Conservation (phyloP, 2,888 invertebrate species). For the Oconnorella tubifera region DNA sequence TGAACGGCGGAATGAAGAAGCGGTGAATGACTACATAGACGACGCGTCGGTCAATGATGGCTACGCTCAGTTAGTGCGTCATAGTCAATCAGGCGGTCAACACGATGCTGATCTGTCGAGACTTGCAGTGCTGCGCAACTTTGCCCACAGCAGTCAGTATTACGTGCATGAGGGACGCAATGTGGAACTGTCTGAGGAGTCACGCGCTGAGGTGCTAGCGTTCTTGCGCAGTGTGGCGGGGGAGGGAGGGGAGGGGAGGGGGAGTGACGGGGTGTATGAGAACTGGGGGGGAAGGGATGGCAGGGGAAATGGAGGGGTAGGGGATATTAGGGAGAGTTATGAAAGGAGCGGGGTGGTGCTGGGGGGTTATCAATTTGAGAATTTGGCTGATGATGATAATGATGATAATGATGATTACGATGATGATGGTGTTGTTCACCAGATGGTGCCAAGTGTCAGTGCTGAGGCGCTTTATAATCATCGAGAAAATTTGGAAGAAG, state of each 20-base stretch:
- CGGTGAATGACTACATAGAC: not conserved
- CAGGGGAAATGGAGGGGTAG: not conserved
- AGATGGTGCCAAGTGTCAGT: not conserved
- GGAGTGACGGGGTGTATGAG: too few relatives aligned
- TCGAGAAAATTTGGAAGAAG: too few relatives aligned
- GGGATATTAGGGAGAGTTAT: too few relatives aligned
- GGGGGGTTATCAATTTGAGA: too few relatives aligned
- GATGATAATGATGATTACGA: not conserved
- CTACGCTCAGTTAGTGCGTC: not conserved
- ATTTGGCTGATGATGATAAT: not conserved
- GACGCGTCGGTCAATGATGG: not conserved
- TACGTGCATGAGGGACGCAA: not conserved
- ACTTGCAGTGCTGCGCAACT: conserved; percentile 2
- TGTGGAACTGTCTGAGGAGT: not conserved
- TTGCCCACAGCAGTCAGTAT: conserved; percentile 1
- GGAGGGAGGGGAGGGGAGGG: not conserved
- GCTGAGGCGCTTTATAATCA: too few relatives aligned
- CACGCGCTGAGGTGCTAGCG: conserved; percentile 4
- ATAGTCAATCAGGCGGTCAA: not conserved
- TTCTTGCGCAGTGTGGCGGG: not conserved
- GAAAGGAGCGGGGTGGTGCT: not conserved
- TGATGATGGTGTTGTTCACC: not conserved
- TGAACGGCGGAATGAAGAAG: not conserved
- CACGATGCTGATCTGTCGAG: not conserved
- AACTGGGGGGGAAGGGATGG: not conserved